Evolutionary conservation across 2,797 vertebrate genomes (phyloP), one percentile per base, ranked within the genome.

Genomic region (Danio tinwini): DNA sequence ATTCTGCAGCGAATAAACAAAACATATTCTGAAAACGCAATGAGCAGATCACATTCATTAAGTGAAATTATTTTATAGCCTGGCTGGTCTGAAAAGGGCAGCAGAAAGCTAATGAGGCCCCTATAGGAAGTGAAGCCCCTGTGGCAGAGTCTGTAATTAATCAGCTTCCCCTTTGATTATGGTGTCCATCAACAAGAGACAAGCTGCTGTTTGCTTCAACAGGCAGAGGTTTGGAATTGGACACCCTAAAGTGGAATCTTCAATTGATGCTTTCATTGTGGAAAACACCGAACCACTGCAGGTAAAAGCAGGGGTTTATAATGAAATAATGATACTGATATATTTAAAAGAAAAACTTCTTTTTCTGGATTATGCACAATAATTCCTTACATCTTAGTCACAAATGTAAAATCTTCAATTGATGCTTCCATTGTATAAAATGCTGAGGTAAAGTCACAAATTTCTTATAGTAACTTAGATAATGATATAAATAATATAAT

Each of bases 151-250:
- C 88, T 86, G 84, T 93, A 94, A 94, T 93, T 92, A 94, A 93
- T 94, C 92, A 91, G 92, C 92, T 92, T 92, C 89, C 87, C 86
- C 87, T 91, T 91, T 93, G 92, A 94, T 93, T 93, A 92, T 88
- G 80, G 85, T 91, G 90, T 93, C 93, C 92, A 93, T 92, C 90
- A 91, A 86, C 87, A 90, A 85, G 76, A 83, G 75, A 77, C 42
- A 50, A 40, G 7, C 78, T 47, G 42, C 71, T 68, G 62, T 84
- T 82, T 62, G 68, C 67, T 79, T 77, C 50, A 78, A 49, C 75
- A 65, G 59, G 45, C 53, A 74, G 71, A 78, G 49, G 29, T 68
- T 42, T 75, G 52, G 76, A 59, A 77, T 73, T 67, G 59, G 78
- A 83, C 72, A 68, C 72, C 73, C 7, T 61, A 67, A 72, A 68